These are phyloP conservation scores for Phthorimaea operculella DNA, from an alignment of 1,140 invertebrate species.

Conservation along the genomic window DNA sequence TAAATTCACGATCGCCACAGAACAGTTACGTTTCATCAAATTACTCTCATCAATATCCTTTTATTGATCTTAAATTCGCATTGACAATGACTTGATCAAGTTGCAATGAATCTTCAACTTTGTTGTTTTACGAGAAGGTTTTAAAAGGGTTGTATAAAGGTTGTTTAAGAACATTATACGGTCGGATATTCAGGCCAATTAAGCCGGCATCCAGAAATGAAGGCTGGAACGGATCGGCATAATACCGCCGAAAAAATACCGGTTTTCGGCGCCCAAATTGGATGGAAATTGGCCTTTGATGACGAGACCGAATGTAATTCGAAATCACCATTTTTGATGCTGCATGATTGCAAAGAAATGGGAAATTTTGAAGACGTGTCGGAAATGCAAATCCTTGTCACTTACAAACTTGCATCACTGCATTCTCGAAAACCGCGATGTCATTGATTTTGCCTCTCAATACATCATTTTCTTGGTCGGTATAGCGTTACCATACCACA, in stretches of 20 bases:
- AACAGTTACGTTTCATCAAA: constrained; percentile 21
- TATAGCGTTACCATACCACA: neutral
- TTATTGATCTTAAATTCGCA: constrained; percentile 1
- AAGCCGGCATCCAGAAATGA: constrained; percentile 25
- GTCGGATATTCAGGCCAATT: constrained; percentile 28
- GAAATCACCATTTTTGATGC: neutral
- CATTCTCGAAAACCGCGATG: too few species aligned
- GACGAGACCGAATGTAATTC: neutral
- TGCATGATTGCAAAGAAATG: neutral
- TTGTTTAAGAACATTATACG: constrained; percentile 17
- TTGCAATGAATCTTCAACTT: constrained; percentile 7
- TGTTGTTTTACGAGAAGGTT: constrained; percentile 5
- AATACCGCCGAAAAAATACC: constrained; percentile 13
- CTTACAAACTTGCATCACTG: too few species aligned
- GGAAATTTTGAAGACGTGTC: too few species aligned
- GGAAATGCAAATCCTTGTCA: too few species aligned
- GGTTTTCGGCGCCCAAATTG: neutral
- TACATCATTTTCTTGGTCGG: too few species aligned
- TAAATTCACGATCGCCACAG: constrained; percentile 3
- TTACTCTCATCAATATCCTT: constrained; percentile 24
- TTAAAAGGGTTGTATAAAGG: constrained; percentile 6
- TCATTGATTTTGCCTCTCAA: too few species aligned
- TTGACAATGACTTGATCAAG: neutral
- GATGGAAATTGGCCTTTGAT: constrained; percentile 5
- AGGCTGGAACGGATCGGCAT: constrained; percentile 22